phyloP scores from a whole-genome alignment of 2,113 vertebrate species.

The Xerus inauris region DNA sequence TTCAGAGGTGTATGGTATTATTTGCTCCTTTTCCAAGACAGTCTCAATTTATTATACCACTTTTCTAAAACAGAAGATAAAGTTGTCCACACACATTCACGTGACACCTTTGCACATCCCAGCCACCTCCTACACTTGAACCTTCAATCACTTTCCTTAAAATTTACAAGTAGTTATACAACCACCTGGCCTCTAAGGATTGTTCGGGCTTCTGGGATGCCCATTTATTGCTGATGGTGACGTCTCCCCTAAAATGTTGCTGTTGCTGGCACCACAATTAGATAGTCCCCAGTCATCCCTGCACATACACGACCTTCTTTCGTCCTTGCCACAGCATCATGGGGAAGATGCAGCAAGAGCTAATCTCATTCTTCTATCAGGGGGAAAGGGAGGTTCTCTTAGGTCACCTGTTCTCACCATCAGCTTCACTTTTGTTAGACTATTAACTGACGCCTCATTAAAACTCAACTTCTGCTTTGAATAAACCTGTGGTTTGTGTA shows the following conservation, averaged over 20 bases:
- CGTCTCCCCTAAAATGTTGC: not conserved
- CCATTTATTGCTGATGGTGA: not conserved
- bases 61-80: not conserved
- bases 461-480: not conserved
- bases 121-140: not conserved
- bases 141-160: not conserved
- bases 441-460: not conserved
- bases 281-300: not conserved
- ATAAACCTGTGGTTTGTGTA: not conserved
- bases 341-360: not conserved
- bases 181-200: not conserved
- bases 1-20: not conserved
- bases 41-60: not conserved
- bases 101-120: not conserved
- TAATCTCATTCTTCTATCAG: not conserved
- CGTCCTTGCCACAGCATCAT: rapidly evolving
- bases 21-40: not conserved
- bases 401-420: not conserved
- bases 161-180: not conserved
- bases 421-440: not conserved
- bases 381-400: not conserved
- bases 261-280: not conserved
- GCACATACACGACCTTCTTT: not conserved
- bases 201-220: not conserved
- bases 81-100: not conserved